Conservation (phyloP, 1,140 invertebrate genomes). For the Pseudomyrmex sp. region DNA sequence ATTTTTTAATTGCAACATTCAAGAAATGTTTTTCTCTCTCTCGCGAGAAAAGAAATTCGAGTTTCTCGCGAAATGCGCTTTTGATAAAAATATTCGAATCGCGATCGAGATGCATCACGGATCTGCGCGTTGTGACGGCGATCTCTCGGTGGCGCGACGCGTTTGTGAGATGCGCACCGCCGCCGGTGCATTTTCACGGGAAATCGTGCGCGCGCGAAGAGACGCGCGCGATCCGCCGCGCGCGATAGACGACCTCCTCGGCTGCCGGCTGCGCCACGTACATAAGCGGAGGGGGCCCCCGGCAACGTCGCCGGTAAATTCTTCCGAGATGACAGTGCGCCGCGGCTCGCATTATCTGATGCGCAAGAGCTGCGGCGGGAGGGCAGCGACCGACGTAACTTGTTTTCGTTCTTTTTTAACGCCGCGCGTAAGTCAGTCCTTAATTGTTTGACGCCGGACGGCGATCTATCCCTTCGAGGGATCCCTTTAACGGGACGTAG, state of each 20-base stretch:
- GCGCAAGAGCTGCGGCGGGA: slow-evolving; percentile 52
- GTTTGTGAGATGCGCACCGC: neutral
- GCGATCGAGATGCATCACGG: neutral
- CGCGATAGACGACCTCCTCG: slow-evolving; percentile 28
- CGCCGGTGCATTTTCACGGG: slow-evolving; percentile 56
- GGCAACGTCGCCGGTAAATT: slow-evolving; percentile 80
- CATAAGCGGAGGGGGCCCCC: neutral
- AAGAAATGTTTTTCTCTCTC: neutral
- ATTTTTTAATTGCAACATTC: too few species aligned
- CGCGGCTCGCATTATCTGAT: slow-evolving; percentile 77
- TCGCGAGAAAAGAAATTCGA: neutral
- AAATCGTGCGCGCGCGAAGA: slow-evolving; percentile 47
- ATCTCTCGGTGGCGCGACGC: too few species aligned
- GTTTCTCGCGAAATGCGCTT: neutral
- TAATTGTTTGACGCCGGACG: slow-evolving; percentile 79
- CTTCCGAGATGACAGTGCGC: slow-evolving; percentile 79
- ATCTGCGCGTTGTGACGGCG: too few species aligned
- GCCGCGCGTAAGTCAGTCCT: slow-evolving; percentile 75
- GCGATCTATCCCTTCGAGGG: slow-evolving; percentile 17
- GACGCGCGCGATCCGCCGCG: slow-evolving; percentile 53
- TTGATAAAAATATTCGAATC: neutral
- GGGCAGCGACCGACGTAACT: slow-evolving; percentile 64
- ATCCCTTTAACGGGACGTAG: slow-evolving; percentile 4
- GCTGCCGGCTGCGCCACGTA: neutral
- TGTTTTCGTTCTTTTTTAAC: slow-evolving; percentile 70